Evolutionary conservation across 2,797 vertebrate species (phyloP), one percentile per base, ranked within the genome.

Genomic region (Sebastolobus alascanus): DNA sequence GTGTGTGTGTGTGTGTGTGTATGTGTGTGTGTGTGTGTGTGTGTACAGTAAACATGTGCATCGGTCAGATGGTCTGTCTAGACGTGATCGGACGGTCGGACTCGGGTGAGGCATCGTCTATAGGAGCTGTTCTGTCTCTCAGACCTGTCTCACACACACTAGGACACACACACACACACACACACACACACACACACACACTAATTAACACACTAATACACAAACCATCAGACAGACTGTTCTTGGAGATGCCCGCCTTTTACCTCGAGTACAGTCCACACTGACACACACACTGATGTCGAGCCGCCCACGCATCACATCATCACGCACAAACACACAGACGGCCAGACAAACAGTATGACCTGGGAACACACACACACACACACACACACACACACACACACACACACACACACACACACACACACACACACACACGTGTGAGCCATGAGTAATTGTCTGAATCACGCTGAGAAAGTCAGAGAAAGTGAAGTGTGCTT

Each of bases 11-110:
- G n/a, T n/a, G n/a, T n/a, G n/a, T n/a, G n/a, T n/a, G n/a, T n/a
- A n/a, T n/a, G n/a, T n/a, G n/a, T n/a, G n/a, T n/a, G n/a, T n/a
- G n/a, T n/a, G n/a, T n/a, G n/a, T n/a, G n/a, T n/a, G n/a, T n/a
- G n/a, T 68, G 68, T 64, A 38, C 58, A 71, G 74, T 75, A 67
- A 77, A 68, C 73, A 70, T 76, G 75, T 71, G 65, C 35, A 43
- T 70, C 6, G 75, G 77, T 91, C 90, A 91, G 89, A 92, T 90
- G 92, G 91, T 86, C 79, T 66, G 91, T 90, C 90, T 90, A 89
- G 86, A 90, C 89, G n/a, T 72, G 68, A 73, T 80, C 58, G 2
- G 54, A 55, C 50, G 52, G 76, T 64, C 60, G 13, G 72, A 77
- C 63, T 35, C 1, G 3, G 43, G 22, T 65, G 50, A 66, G 27